These are phyloP conservation scores for Athene cunicularia DNA, from an alignment of 2,113 vertebrate species.

Conservation along the genomic window DNA sequence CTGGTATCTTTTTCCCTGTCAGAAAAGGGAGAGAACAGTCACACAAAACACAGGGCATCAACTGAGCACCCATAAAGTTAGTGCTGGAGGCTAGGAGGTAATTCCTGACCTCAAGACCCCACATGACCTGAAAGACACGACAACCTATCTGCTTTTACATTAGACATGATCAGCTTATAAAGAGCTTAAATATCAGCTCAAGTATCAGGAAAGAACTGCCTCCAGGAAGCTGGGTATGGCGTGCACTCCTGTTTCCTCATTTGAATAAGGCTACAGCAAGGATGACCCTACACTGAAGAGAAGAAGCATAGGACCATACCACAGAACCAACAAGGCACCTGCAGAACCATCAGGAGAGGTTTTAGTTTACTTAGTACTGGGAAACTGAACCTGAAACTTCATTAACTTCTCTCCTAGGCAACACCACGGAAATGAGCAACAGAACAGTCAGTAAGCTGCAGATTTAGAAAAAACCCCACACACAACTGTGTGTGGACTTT, in stretches of 20 bases:
- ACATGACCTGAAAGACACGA: not conserved
- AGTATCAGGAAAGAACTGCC: not conserved
- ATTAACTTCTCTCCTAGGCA: not conserved
- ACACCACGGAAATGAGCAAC: not conserved
- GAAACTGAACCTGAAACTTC: not conserved
- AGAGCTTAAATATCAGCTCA: not conserved
- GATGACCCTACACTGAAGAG: not conserved
- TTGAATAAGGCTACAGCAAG: not conserved
- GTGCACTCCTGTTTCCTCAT: not conserved
- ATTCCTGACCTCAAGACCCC: not conserved
- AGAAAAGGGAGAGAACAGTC: not conserved
- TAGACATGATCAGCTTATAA: not conserved
- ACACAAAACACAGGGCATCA: not conserved
- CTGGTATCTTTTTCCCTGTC: not conserved
- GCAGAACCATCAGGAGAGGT: not conserved
- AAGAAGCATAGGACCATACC: not conserved
- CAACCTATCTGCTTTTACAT: not conserved
- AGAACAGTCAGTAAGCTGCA: not conserved
- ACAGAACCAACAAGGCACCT: not conserved
- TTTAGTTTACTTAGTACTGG: not conserved
- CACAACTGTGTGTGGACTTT: accelerated
- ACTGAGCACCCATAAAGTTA: not conserved
- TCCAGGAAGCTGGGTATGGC: not conserved
- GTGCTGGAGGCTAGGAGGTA: not conserved
- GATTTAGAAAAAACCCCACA: not conserved